Percentiles rank a stretch among this genome's conserved stretches.
Evolutionary conservation across 2,888 invertebrate species (phyloP).

Genomic region (Digitonthophagus gazella): DNA sequence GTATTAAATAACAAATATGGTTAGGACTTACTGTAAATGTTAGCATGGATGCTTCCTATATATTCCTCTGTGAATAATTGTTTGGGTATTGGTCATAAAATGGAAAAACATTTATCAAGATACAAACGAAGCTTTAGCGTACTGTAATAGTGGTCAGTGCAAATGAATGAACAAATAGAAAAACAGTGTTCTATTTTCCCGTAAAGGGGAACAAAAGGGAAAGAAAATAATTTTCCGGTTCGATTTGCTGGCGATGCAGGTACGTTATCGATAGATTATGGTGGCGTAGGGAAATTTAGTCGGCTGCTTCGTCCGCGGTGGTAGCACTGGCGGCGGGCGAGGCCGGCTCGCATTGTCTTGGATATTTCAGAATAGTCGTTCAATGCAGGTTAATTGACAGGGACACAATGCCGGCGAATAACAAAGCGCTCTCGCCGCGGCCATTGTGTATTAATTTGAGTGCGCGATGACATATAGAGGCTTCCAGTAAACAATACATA

Average conservation of each 20-base stretch:
- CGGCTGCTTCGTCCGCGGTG: conserved; percentile 23
- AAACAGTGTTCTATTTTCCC: not conserved
- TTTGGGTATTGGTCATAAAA: not conserved
- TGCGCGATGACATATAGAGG: conserved; percentile 48
- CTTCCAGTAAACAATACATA: conserved; percentile 45
- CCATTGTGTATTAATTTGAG: conserved; percentile 51
- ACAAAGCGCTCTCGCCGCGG: conserved; percentile 48
- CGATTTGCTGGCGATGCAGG: not conserved
- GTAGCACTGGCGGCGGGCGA: conserved; percentile 21
- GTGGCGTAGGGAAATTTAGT: conserved; percentile 27
- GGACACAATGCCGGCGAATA: conserved; percentile 49
- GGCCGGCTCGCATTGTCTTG: conserved; percentile 44
- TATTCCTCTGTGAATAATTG: not conserved
- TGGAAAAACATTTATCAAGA: not conserved
- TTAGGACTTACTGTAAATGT: too few species aligned
- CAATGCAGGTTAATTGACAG: conserved; percentile 51
- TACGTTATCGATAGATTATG: conserved; percentile 27
- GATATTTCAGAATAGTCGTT: conserved; percentile 50
- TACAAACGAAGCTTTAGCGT: not conserved
- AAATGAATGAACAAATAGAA: not conserved
- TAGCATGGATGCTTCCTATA: not conserved
- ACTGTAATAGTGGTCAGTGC: not conserved
- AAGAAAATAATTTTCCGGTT: conserved; percentile 16
- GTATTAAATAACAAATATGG: too few species aligned
- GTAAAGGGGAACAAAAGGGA: not conserved